These are phyloP conservation scores for Acanthaster planci DNA, from an alignment of 35 echinoderm and acorn worm species.

Conservation along the genomic window DNA sequence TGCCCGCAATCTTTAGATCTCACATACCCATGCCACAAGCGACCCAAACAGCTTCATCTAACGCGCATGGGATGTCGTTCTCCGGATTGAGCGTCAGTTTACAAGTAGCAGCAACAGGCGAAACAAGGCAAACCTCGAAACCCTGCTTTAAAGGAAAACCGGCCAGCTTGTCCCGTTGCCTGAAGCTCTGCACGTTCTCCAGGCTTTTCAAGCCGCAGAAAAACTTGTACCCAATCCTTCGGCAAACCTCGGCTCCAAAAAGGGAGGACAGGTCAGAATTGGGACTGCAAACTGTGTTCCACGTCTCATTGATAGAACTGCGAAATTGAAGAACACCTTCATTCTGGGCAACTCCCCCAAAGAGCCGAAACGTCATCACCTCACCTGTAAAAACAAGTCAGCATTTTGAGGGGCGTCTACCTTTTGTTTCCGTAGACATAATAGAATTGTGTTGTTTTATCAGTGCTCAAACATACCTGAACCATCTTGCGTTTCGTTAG, in stretches of 20 bases:
- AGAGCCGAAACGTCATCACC: background rate
- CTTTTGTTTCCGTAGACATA: too few species aligned
- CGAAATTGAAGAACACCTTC: conserved; percentile 2
- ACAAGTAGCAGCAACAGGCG: too few species aligned
- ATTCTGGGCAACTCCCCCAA: background rate
- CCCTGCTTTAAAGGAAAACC: background rate
- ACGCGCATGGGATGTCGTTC: too few species aligned
- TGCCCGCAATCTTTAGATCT: too few species aligned
- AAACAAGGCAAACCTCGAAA: background rate
- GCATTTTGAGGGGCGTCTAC: too few species aligned
- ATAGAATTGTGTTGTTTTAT: too few species aligned
- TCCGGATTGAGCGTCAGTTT: too few species aligned
- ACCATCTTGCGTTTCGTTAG: too few species aligned
- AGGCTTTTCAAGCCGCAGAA: background rate
- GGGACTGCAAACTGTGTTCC: background rate
- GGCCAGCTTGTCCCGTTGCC: background rate
- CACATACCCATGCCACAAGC: too few species aligned
- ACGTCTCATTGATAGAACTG: background rate
- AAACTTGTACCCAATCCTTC: background rate
- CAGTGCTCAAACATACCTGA: too few species aligned
- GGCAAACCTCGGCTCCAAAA: background rate
- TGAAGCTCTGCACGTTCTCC: background rate
- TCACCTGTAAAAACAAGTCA: too few species aligned
- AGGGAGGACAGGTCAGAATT: background rate
- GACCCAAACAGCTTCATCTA: too few species aligned